These are phyloP conservation scores for Lucilia sericata DNA, from an alignment of 1,140 invertebrate genomes.

Conservation along the genomic window DNA sequence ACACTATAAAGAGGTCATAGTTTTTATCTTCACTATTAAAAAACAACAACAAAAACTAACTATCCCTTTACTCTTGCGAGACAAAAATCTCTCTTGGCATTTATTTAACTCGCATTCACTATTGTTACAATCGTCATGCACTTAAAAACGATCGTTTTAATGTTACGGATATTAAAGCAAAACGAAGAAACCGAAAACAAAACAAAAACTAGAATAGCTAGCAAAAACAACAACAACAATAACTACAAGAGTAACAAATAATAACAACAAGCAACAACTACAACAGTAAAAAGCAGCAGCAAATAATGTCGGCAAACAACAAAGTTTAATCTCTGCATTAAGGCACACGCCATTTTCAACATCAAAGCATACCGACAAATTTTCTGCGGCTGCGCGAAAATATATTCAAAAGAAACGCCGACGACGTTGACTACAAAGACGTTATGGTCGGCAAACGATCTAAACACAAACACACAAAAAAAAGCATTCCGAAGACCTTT, in stretches of 20 bases:
- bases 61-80: neutral
- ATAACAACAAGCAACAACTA: slow-evolving; percentile 17
- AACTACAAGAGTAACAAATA: slow-evolving; percentile 51
- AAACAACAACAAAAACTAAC: neutral
- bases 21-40: neutral
- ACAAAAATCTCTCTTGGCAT: neutral
- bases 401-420: slow-evolving; percentile 52
- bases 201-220: neutral
- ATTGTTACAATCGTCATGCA: neutral
- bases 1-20: neutral
- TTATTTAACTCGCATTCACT: neutral
- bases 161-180: slow-evolving; percentile 41
- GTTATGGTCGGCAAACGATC: slow-evolving; percentile 38
- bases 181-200: neutral
- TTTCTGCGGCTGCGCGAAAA: slow-evolving; percentile 62
- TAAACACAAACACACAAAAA: neutral
- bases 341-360: slow-evolving; percentile 67
- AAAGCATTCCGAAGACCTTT: slow-evolving; percentile 29
- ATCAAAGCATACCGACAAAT: slow-evolving; percentile 65
- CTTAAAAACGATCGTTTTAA: slow-evolving; percentile 19
- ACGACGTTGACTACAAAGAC: slow-evolving; percentile 56
- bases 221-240: slow-evolving; percentile 47
- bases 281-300: slow-evolving; percentile 7
- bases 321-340: slow-evolving; percentile 67
- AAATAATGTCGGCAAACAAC: slow-evolving; percentile 57